A percentile compares a stretch with the other conserved stretches of the same genome.
phyloP scores from a whole-genome alignment of 1,140 invertebrate species.

The Neotoxoptera formosana region DNA sequence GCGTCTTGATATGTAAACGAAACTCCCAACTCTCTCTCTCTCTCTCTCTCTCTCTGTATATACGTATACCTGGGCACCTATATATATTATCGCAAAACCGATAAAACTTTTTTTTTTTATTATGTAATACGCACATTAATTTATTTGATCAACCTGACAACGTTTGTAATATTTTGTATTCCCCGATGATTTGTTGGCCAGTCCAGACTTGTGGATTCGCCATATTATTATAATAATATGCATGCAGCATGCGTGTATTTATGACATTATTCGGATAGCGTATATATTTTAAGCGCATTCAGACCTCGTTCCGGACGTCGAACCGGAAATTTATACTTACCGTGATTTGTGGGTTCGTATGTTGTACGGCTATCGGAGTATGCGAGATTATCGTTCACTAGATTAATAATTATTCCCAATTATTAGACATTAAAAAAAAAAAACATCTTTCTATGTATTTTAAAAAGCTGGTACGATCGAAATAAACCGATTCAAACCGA shows the following conservation, averaged over 20 bases:
- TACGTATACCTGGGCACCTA: too few species aligned
- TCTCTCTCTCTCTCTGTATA: too few species aligned
- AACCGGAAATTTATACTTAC: background rate
- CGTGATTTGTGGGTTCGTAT: background rate
- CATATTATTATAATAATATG: background rate
- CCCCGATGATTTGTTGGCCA: background rate
- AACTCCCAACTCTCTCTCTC: background rate
- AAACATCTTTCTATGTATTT: background rate
- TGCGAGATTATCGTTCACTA: background rate
- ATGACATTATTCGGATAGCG: background rate
- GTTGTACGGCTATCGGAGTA: too few species aligned
- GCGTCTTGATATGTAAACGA: background rate
- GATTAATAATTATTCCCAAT: background rate
- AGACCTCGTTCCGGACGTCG: background rate
- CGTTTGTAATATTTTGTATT: background rate
- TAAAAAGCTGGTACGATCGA: background rate
- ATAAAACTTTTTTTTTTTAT: background rate
- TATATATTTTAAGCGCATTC: background rate
- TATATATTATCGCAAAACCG: background rate
- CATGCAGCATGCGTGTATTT: background rate
- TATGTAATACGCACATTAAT: background rate
- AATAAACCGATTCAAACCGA: background rate
- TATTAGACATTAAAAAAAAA: background rate
- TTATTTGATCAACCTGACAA: constrained; percentile 11
- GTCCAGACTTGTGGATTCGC: background rate